Evolutionary conservation across 2,113 vertebrate species (phyloP), one percentile per base, ranked within the genome.

Genomic region (Oryctolagus cuniculus): DNA sequence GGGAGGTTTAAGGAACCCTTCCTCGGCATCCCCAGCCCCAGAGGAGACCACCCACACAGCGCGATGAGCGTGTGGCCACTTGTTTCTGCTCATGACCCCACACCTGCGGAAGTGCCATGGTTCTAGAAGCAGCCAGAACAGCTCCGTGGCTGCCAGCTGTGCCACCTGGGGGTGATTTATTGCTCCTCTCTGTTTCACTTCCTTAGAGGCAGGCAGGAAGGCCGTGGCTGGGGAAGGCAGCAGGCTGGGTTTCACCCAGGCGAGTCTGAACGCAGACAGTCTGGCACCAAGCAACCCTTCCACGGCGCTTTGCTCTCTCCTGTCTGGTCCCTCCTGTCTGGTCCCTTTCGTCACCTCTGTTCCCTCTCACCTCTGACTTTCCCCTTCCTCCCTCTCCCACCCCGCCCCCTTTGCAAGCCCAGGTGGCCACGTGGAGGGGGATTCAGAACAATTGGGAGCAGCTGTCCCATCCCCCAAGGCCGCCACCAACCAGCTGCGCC

Each of bases 51-150:
- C 3, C 79, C 66, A 83, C 24, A 10, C 4, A 44, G 38, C 2
- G 12, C 4, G n/a, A 12, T 10, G 44, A 9, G 3, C 0, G 7
- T 27, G 53, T 64, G 69, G 9, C 29, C 10, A 17, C 1, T 0
- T 21, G 31, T 9, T 36, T 70, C 19, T 3, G 7, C 24, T 5
- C 16, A 8, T 10, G 29, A 38, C 21, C 70, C 24, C 1, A 5
- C 2, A 2, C 22, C 67, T 72, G 36, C 5, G 63, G 79, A 79
- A 85, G 44, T 1, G 13, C 25, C 61, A 3, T 3, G 0, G 31
- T 13, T 63, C 22, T 7, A 3, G 49, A 77, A 73, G n/a, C 49
- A 81, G 31, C 6, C 6, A 4, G 10, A 53, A n/a, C 11, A 31
- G 10, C 24, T 12, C 27, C 16, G 15, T 58, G 3, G 27, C 63